A percentile compares a stretch with the other conserved stretches of the same genome.
These are phyloP conservation scores for Trypoxylon attenuatum DNA, from an alignment of 2,888 invertebrate genomes.

Conservation along the genomic window DNA sequence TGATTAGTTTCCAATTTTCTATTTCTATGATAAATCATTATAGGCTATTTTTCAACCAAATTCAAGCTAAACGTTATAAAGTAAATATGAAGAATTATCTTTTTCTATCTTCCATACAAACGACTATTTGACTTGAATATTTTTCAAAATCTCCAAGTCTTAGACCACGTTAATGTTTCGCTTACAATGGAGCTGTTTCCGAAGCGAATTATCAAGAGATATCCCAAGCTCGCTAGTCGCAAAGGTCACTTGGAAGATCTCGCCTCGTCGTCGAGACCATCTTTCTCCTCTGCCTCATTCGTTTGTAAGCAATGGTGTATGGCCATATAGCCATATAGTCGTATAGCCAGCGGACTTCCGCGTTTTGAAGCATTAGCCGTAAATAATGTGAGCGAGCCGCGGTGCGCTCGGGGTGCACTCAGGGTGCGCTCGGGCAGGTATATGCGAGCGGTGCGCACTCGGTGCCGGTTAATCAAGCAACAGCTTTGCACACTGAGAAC, in stretches of 20 bases:
- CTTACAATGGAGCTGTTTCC: neutral
- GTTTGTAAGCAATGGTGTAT: no score
- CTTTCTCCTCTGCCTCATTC: no score
- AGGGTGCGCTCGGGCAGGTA: conserved; percentile 55
- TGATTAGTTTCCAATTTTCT: no score
- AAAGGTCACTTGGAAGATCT: conserved; percentile 18
- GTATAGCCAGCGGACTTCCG: conserved; percentile 58
- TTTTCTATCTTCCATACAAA: no score
- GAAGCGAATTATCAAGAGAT: neutral
- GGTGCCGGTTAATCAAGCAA: conserved; percentile 67
- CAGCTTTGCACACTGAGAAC: conserved; percentile 49
- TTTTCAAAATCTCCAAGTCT: neutral
- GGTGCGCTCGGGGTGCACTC: conserved; percentile 47
- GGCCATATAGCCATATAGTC: no score
- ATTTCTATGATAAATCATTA: no score
- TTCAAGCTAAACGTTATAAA: no score
- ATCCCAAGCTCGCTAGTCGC: neutral
- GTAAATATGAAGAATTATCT: no score
- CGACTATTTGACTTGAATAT: no score
- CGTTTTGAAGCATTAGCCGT: conserved; percentile 69
- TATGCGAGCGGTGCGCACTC: conserved; percentile 32
- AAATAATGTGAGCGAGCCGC: conserved; percentile 60
- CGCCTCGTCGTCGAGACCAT: no score
- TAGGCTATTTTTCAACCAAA: no score
- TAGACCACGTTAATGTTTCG: neutral